Base-by-base conservation (phyloP, 2,888 invertebrate species). In the Caenorhabditis doughertyi region DNA sequence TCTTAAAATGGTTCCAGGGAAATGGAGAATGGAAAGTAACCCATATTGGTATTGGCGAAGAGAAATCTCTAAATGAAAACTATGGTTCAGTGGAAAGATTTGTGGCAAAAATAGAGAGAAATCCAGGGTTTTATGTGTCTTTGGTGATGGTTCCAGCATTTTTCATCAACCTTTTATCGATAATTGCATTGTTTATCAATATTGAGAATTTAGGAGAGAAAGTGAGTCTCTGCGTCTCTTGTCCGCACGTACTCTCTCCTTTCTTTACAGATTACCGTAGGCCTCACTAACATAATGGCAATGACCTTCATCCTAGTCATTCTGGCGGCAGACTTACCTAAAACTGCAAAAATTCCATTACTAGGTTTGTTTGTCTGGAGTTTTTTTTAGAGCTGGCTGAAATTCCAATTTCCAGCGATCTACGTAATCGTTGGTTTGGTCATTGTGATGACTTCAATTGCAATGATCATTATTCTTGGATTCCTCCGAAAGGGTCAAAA, bases 221-320 rank as follows among this genome's bases (percentile, higher is more conserved):
- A 67, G 79, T 79, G 23, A n/a, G 67, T n/a, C n/a, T n/a, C n/a
- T n/a, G n/a, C n/a, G n/a, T n/a, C n/a, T n/a, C n/a, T n/a, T n/a
- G n/a, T n/a, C n/a, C n/a, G n/a, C n/a, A n/a, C n/a, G n/a, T n/a
- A n/a, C n/a, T n/a, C n/a, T n/a, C n/a, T n/a, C n/a, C n/a, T n/a
- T n/a, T 4, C 21, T 11, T 53, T 64, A 44, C 73, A 73, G 70
- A 60, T 84, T 9, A 77, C 71, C 0, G 65, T 82, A 7, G 84
- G 82, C 0, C 65, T 84, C 1, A 80, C 82, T 7, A 76, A 79
- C 18, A 79, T 84, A 47, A 82, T 81, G 76, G 73, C 79, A 13
- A 84, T 84, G 73, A 79, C 82, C 5, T 71, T 84, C 29, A 81
- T 84, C 18, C 73, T 84, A 2, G 79, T 64, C 3, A 84, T 84